These are phyloP conservation scores for Tortricodes alternella DNA, from an alignment of 2,888 invertebrate genomes.

Conservation along the genomic window DNA sequence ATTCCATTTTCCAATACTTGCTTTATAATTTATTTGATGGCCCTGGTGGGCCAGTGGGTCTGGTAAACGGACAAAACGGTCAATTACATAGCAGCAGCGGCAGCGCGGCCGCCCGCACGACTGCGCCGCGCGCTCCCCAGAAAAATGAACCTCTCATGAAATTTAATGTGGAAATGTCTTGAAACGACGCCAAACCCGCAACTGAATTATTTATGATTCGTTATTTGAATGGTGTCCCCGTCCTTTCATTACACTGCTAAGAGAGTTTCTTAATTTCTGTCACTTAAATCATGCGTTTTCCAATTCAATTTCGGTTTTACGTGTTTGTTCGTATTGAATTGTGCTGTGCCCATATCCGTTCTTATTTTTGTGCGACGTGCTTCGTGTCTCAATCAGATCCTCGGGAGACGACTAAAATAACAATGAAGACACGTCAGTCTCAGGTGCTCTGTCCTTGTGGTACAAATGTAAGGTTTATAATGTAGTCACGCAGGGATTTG, in stretches of 20 bases:
- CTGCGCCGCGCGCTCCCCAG: constrained; percentile 56
- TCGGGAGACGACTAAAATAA: constrained; percentile 26
- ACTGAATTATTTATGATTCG: constrained; percentile 79
- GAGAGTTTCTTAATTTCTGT: constrained; percentile 75
- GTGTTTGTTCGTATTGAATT: constrained; percentile 17
- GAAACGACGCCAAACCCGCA: constrained; percentile 79
- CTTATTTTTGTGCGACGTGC: constrained; percentile 29
- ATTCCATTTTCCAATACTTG: constrained; percentile 27
- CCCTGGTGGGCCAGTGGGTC: constrained; percentile 27
- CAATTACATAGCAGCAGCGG: constrained; percentile 43
- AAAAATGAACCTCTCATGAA: constrained; percentile 81
- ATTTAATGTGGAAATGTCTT: constrained; percentile 81
- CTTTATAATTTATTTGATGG: constrained; percentile 32
- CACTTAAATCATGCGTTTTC: constrained; percentile 46
- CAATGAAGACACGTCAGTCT: constrained; percentile 31
- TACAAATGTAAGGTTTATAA: constrained; percentile 29
- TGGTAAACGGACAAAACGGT: constrained; percentile 47
- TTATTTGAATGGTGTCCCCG: constrained; percentile 77
- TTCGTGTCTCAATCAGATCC: constrained; percentile 25
- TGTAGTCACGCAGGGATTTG: constrained; percentile 30
- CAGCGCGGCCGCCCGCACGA: constrained; percentile 45
- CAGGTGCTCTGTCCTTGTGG: constrained; percentile 31
- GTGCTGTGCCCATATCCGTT: constrained; percentile 16
- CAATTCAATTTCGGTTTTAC: constrained; percentile 39
- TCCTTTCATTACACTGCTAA: constrained; percentile 70